Evolutionary conservation across 2,113 vertebrate species (phyloP).

Genomic region (Orthonyx spaldingii): DNA sequence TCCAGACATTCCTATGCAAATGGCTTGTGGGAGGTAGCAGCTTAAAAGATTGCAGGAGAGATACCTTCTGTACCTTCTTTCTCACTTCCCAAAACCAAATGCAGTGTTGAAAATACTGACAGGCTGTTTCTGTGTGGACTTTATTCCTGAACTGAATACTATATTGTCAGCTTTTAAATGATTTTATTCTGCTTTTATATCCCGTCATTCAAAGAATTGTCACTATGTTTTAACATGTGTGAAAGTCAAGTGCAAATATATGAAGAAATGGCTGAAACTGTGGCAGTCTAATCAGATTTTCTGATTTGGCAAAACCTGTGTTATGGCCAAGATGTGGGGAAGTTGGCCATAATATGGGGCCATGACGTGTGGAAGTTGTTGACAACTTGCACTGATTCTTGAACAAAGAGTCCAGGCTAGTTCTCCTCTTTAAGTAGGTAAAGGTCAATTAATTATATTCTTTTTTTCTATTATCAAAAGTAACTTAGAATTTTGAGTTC

Average conservation of each 20-base stretch:
- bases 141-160: background rate
- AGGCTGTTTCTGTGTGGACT: background rate
- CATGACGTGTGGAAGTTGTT: background rate
- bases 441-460: background rate
- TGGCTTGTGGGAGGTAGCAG: constrained; percentile 6
- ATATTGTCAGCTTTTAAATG: background rate
- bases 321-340: background rate
- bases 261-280: background rate
- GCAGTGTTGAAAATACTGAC: background rate
- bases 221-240: background rate
- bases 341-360: background rate
- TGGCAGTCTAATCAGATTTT: background rate
- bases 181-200: background rate
- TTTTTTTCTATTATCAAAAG: background rate
- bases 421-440: background rate
- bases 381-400: background rate
- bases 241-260: background rate
- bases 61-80: background rate
- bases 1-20: constrained; percentile 19
- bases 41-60: constrained; percentile 3
- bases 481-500: background rate
- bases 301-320: background rate
- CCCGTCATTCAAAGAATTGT: background rate
- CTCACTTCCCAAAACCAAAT: background rate
- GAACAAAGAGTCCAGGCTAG: background rate